A percentile compares a stretch with the other conserved stretches of the same genome.
Conservation (phyloP, 1,140 invertebrate species). For the Agrypnia vestita region DNA sequence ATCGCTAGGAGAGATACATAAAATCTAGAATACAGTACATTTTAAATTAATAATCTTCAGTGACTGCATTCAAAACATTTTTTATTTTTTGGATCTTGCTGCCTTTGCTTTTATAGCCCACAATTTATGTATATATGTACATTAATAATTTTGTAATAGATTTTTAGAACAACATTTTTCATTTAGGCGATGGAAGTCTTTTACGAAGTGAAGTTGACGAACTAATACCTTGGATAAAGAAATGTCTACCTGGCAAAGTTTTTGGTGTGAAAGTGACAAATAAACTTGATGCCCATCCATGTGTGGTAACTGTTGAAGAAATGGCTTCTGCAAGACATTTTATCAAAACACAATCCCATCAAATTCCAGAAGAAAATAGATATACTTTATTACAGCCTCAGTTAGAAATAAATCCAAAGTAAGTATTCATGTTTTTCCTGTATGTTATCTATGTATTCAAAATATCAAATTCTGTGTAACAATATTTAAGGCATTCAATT, state of each 20-base stretch:
- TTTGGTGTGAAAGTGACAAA: slow-evolving; percentile 87
- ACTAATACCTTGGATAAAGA: slow-evolving; percentile 86
- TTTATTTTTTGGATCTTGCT: too few relatives aligned
- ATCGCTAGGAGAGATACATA: too few relatives aligned
- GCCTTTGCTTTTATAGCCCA: too few relatives aligned
- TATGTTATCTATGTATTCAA: too few relatives aligned
- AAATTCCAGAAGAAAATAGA: slow-evolving; percentile 88
- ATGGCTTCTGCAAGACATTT: slow-evolving; percentile 97
- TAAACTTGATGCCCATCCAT: slow-evolving; percentile 91
- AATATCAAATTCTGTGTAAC: too few relatives aligned
- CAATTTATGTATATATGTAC: slow-evolving; percentile 9
- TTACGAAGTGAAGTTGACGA: slow-evolving; percentile 82
- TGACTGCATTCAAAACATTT: too few relatives aligned
- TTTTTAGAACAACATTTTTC: slow-evolving; percentile 40
- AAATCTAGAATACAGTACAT: too few relatives aligned
- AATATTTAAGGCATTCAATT: too few relatives aligned
- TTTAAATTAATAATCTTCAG: too few relatives aligned
- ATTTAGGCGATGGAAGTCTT: slow-evolving; percentile 79
- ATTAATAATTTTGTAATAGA: background rate
- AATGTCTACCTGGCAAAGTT: slow-evolving; percentile 84
- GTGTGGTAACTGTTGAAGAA: slow-evolving; percentile 94
- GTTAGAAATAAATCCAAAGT: slow-evolving; percentile 95
- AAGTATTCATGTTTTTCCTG: slow-evolving; percentile 62
- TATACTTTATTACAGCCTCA: slow-evolving; percentile 91
- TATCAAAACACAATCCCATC: slow-evolving; percentile 89